phyloP scores from a whole-genome alignment of 1,140 invertebrate species.

The Calliopsis andreniformis region DNA sequence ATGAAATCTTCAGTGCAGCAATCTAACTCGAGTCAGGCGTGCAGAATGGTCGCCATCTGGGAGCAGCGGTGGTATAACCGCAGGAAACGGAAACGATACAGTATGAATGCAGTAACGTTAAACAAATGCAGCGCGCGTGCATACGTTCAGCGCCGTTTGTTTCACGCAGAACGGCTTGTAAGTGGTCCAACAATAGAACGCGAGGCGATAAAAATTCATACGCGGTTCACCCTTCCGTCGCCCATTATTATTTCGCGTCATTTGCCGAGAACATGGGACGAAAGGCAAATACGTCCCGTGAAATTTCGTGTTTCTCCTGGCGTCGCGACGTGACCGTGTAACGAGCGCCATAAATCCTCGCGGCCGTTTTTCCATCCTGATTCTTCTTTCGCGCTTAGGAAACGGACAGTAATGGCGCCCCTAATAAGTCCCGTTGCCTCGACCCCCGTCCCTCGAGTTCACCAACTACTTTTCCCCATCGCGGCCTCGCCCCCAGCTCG shows the following conservation, averaged over 20 bases:
- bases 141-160: constrained; percentile 21
- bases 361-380: constrained; percentile 22
- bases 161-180: constrained; percentile 10
- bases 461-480: background rate
- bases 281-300: constrained; percentile 14
- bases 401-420: constrained; percentile 6
- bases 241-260: constrained; percentile 46
- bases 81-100: background rate
- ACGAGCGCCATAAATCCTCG: constrained; percentile 22
- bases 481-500: background rate
- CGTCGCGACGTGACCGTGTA: constrained; percentile 7
- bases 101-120: background rate
- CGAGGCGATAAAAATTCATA: constrained; percentile 51
- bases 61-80: no score
- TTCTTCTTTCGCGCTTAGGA: background rate
- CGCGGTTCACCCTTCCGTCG: constrained; percentile 24
- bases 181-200: constrained; percentile 34
- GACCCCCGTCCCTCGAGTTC: background rate
- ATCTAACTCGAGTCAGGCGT: no score
- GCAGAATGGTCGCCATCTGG: no score
- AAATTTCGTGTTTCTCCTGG: constrained; percentile 24
- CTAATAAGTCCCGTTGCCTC: constrained; percentile 3
- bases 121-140: constrained; percentile 18
- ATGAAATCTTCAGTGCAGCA: no score
- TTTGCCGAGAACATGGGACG: constrained; percentile 31